Conservation (phyloP, 1,140 invertebrate genomes). For the Ostrea edulis region DNA sequence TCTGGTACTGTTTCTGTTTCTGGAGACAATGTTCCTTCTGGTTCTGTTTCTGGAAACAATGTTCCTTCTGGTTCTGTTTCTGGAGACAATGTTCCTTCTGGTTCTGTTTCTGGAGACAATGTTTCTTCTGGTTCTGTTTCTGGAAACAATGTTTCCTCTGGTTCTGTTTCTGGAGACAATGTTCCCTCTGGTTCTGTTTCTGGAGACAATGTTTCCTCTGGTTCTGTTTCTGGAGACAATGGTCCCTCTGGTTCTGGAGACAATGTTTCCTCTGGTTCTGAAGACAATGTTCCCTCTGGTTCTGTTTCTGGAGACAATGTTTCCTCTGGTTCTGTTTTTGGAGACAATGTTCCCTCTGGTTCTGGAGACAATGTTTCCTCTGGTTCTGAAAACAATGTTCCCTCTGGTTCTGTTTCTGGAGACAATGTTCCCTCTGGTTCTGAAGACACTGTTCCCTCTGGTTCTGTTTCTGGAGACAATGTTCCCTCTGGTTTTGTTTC, state of each 20-base stretch:
- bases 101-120: conserved; percentile 48
- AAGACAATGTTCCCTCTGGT: conserved; percentile 21
- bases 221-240: neutral
- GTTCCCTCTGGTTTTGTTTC: conserved; percentile 45
- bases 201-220: neutral
- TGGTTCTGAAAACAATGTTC: conserved; percentile 45
- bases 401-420: conserved; percentile 50
- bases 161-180: neutral
- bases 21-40: neutral
- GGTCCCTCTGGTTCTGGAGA: conserved; percentile 7
- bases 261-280: conserved; percentile 12
- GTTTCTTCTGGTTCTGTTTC: conserved; percentile 43
- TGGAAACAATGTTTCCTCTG: conserved; percentile 32
- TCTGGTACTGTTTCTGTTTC: conserved; percentile 36
- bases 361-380: conserved; percentile 28
- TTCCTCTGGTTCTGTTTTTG: conserved; percentile 46
- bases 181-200: neutral
- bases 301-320: conserved; percentile 36
- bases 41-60: conserved; percentile 2
- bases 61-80: conserved; percentile 48
- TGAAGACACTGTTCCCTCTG: conserved; percentile 45
- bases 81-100: conserved; percentile 48
- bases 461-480: conserved; percentile 50
- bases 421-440: conserved; percentile 16
- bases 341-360: conserved; percentile 42